Conservation (phyloP, 2,113 vertebrate genomes). For the Daphoenositta chrysoptera region DNA sequence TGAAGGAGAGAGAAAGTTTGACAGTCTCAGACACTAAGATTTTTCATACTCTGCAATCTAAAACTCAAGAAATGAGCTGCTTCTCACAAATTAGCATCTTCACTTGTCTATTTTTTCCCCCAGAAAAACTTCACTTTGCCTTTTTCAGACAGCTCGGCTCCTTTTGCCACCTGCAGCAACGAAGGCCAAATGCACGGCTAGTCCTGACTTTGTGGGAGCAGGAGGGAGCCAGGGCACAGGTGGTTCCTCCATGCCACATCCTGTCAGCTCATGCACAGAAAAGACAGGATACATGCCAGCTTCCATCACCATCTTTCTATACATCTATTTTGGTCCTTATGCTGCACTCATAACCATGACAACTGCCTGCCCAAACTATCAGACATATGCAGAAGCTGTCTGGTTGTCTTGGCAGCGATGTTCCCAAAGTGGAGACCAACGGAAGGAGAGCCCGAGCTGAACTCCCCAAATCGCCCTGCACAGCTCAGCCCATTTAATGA, state of each 20-base stretch:
- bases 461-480: not conserved
- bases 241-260: not conserved
- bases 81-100: not conserved
- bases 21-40: not conserved
- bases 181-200: not conserved
- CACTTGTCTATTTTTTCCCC: not conserved
- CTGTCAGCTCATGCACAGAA: not conserved
- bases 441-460: not conserved
- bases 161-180: not conserved
- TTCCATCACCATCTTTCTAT: slow-evolving; percentile 1
- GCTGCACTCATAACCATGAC: slow-evolving; percentile 53
- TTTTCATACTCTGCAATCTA: not conserved
- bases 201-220: not conserved
- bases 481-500: not conserved
- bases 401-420: slow-evolving; percentile 23
- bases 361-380: slow-evolving; percentile 38
- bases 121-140: not conserved
- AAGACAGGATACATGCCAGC: not conserved
- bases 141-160: not conserved
- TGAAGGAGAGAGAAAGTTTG: not conserved
- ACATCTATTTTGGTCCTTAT: slow-evolving; percentile 31
- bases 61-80: not conserved
- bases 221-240: slow-evolving; percentile 11
- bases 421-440: not conserved
- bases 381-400: slow-evolving; percentile 34